These are phyloP conservation scores for Danionella cerebrum DNA, from an alignment of 2,113 vertebrate genomes.

Conservation along the genomic window DNA sequence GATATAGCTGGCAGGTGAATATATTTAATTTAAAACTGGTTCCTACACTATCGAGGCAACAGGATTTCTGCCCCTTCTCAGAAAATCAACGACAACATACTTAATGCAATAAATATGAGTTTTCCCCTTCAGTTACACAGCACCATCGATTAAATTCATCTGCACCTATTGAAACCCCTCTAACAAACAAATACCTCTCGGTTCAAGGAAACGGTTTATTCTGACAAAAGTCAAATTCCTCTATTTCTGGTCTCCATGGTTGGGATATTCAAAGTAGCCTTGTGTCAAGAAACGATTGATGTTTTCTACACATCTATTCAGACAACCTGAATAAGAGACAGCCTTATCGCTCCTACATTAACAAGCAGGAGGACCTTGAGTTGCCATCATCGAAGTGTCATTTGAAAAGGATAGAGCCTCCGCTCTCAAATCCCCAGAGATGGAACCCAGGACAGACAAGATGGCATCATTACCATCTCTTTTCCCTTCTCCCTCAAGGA, in stretches of 20 bases:
- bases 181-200: not conserved
- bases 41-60: too few species aligned
- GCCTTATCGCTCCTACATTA: not conserved
- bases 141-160: too few species aligned
- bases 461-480: conserved; percentile 17
- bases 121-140: too few species aligned
- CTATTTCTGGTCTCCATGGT: not conserved
- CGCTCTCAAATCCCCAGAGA: not conserved
- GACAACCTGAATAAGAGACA: not conserved
- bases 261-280: not conserved
- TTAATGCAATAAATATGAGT: too few species aligned
- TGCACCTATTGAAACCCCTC: too few species aligned
- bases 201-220: not conserved
- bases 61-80: too few species aligned
- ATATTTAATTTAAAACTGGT: too few species aligned
- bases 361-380: not conserved
- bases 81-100: too few species aligned
- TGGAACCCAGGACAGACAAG: not conserved
- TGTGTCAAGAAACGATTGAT: conserved; percentile 8
- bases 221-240: not conserved
- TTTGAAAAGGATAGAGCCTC: not conserved
- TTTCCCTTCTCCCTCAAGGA: conserved; percentile 14
- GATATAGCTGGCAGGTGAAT: too few species aligned
- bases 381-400: conserved; percentile 23
- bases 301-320: not conserved